Base-by-base conservation (phyloP, 2,797 vertebrate genomes). In the Gouania willdenowi region DNA sequence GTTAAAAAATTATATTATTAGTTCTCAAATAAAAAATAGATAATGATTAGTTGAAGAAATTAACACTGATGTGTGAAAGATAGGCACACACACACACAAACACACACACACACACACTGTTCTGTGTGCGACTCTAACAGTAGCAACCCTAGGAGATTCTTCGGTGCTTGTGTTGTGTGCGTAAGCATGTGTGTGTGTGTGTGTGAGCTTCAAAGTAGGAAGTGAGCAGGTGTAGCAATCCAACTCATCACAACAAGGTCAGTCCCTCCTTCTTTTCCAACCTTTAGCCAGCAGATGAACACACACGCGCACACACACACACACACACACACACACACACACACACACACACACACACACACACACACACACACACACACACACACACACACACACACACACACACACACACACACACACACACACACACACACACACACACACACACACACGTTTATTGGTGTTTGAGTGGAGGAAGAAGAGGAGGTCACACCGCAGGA, bases 241-340 rank as follows among this genome's bases (percentile, higher is more conserved):
- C 50, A 53, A 72, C 57, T 62, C 41, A 20, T 63, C 66, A 75
- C 80, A 80, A 79, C 61, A 81, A 79, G 71, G 75, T 79, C 69
- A 74, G 45, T 45, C 54, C 34, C 55, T 44, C 62, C 61, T 75
- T 67, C 42, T 61, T 52, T 39, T 64, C 38, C 50, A 56, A 47
- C 46, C 49, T 61, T 45, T 26, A 48, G 50, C 53, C 26, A 58
- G 22, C 62, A 46, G 41, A 74, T 58, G 51, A 40, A 37, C n/a
- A 8, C 28, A 42, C 22, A 44, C 41, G 28, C 21, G 41, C 36
- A 16, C 35, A 28, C 39, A 25, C 35, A 23, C 41, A 41, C 36
- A 24, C 40, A 52, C 48, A 40, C 34, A 31, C 22, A 32, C 14
- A 43, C 47, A 40, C 48, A 26, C 41, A 36, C 47, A 30, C 44